Base-by-base conservation (phyloP, 2,888 invertebrate genomes). In the Anagyrus pseudococci region DNA sequence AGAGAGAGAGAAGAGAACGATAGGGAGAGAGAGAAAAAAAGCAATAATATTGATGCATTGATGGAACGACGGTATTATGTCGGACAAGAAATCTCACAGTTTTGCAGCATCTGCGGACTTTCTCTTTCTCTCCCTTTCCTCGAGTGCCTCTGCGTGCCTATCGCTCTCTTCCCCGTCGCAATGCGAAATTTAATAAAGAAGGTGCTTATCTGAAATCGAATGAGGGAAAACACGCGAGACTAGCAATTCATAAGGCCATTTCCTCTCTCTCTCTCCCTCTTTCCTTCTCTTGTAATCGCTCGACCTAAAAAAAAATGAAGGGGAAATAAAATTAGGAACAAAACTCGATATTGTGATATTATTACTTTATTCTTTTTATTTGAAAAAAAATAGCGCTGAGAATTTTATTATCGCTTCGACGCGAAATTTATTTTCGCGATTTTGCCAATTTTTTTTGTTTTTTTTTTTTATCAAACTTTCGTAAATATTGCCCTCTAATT, bases 161-260 rank as follows among this genome's bases (percentile, higher is more conserved):
- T 22, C 37, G 8, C 19, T 29, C 17, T 19, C 15, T n/a, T 2
- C 19, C 23, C 15, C 25, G 7, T 23, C n/a, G 37, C 37, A 22
- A 41, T 52, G 52, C 17, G 41, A 52, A 40, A 52, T 52, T 40
- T 40, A 52, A 52, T 52, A 23, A 52, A 40, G 40, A 23, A 23
- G 52, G 23, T 23, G 40, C 40, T 52, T 52, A 52, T 40, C 40
- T 22, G 22, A n/a, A 33, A 52, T 40, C 40, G n/a, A 52, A 41
- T 52, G 20, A 40, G 40, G 40, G 23, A 52, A 52, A 40, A 40
- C 41, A n/a, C 22, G 41, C 41, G n/a, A 52, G 52, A 37, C 4
- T 15, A 8, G 8, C 33, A 15, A 4, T 37, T 37, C 8, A 4
- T 4, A 37, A 13, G 33, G 33, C 33, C 33, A 2, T 37, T 37